Percentiles rank a stretch among this genome's conserved stretches.
These are phyloP conservation scores for Teleopsis dalmanni DNA, from an alignment of 1,140 invertebrate genomes.

Conservation along the genomic window DNA sequence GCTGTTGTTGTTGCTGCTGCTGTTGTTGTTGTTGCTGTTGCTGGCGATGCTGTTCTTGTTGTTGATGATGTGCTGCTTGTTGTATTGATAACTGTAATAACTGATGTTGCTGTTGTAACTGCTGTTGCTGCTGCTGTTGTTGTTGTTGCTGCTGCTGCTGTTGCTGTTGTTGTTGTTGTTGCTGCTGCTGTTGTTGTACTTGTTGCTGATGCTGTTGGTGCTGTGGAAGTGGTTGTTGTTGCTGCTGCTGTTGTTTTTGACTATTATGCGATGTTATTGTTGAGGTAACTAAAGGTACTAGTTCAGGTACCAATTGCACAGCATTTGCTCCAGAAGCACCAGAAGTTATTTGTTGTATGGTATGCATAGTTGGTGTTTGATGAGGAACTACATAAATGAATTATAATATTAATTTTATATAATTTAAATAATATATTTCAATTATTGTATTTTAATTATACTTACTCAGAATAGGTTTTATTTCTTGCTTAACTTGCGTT, in stretches of 20 bases:
- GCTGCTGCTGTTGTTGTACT: slow-evolving; percentile 24
- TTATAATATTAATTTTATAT: neutral
- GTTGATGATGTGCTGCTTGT: slow-evolving; percentile 28
- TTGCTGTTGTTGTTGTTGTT: slow-evolving; percentile 26
- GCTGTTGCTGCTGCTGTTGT: slow-evolving; percentile 25
- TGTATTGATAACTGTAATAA: slow-evolving; percentile 33
- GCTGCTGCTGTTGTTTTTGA: slow-evolving; percentile 23
- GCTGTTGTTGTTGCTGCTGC: slow-evolving; percentile 20
- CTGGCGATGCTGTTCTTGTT: slow-evolving; percentile 20
- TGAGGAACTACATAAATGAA: slow-evolving; percentile 36
- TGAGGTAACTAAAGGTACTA: slow-evolving; percentile 39
- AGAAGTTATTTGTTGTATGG: slow-evolving; percentile 40
- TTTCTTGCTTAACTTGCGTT: slow-evolving; percentile 42
- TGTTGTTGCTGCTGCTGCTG: slow-evolving; percentile 23
- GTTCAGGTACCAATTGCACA: slow-evolving; percentile 34
- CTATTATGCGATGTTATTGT: slow-evolving; percentile 39
- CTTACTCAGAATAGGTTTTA: slow-evolving; percentile 43
- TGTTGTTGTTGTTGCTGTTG: slow-evolving; percentile 25
- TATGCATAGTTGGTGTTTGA: slow-evolving; percentile 42
- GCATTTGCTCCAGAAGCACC: slow-evolving; percentile 32
- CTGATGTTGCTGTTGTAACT: slow-evolving; percentile 32
- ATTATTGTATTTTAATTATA: slow-evolving; percentile 9
- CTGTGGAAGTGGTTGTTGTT: slow-evolving; percentile 21
- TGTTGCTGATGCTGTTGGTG: slow-evolving; percentile 21
- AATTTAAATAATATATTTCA: neutral